A percentile compares a stretch with the other conserved stretches of the same genome.
Evolutionary conservation across 1,140 invertebrate genomes (phyloP).

Genomic region (Triops longicaudatus): DNA sequence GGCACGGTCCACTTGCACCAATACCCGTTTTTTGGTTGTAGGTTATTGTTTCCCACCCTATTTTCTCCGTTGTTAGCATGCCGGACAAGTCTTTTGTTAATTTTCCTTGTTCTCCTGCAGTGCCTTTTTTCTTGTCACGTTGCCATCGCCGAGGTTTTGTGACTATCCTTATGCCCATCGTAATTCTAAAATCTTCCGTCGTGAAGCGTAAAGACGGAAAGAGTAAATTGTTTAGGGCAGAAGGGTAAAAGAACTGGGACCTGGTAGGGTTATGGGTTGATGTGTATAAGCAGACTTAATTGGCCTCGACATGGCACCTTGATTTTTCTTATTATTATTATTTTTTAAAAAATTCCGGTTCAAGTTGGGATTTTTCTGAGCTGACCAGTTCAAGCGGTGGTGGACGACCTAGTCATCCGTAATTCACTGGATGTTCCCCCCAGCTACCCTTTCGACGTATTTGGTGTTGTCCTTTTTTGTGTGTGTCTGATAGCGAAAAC

Average conservation of each 20-base stretch:
- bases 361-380: background rate
- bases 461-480: background rate
- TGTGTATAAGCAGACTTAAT: background rate
- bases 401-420: background rate
- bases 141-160: background rate
- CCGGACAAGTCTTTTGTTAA: background rate
- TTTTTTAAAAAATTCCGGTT: background rate
- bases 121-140: slow-evolving; percentile 2
- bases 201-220: background rate
- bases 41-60: background rate
- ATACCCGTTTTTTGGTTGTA: background rate
- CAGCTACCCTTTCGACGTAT: background rate
- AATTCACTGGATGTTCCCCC: background rate
- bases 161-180: background rate
- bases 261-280: background rate
- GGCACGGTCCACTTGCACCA: background rate
- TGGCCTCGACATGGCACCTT: background rate
- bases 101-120: slow-evolving; percentile 6
- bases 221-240: background rate
- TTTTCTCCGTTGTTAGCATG: background rate
- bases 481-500: background rate
- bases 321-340: background rate
- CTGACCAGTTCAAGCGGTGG: background rate
- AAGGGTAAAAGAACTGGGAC: background rate
- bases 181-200: background rate